A percentile compares a stretch with the other conserved stretches of the same genome.
phyloP scores from a whole-genome alignment of 2,113 vertebrate genomes.

The Oxygymnocypris stewartii region DNA sequence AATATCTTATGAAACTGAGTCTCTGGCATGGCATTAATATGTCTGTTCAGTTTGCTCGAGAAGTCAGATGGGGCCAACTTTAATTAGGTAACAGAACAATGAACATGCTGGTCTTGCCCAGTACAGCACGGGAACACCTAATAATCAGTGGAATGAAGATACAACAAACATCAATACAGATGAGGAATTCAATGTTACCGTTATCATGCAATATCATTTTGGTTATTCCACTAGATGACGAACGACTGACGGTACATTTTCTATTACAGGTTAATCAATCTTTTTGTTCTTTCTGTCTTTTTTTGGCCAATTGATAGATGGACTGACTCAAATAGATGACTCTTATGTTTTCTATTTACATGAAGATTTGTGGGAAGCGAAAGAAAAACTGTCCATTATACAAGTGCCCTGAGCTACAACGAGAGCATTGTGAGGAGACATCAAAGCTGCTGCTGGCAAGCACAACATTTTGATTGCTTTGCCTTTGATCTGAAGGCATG shows the following conservation, averaged over 20 bases:
- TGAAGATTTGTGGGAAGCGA: slow-evolving; percentile 12
- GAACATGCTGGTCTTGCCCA: not conserved
- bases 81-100: slow-evolving; percentile 2
- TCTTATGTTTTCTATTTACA: slow-evolving; percentile 21
- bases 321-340: slow-evolving; percentile 19
- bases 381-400: slow-evolving; percentile 26
- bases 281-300: not conserved
- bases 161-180: not conserved
- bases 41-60: not conserved
- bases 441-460: slow-evolving; percentile 77
- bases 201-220: not conserved
- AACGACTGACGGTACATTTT: not conserved
- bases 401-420: slow-evolving; percentile 46
- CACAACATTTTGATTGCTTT: slow-evolving; percentile 70
- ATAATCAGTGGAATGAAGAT: not conserved
- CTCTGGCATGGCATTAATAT: slow-evolving; percentile 19
- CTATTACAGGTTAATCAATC: not conserved
- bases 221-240: not conserved
- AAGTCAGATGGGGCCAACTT: slow-evolving; percentile 12
- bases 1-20: slow-evolving; percentile 15
- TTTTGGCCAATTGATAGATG: not conserved
- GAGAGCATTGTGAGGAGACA: slow-evolving; percentile 60
- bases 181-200: not conserved
- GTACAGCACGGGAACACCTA: not conserved
- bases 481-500: slow-evolving; percentile 77